Conservation (phyloP, 2,888 invertebrate species). For the Gymnocheta viridis region DNA sequence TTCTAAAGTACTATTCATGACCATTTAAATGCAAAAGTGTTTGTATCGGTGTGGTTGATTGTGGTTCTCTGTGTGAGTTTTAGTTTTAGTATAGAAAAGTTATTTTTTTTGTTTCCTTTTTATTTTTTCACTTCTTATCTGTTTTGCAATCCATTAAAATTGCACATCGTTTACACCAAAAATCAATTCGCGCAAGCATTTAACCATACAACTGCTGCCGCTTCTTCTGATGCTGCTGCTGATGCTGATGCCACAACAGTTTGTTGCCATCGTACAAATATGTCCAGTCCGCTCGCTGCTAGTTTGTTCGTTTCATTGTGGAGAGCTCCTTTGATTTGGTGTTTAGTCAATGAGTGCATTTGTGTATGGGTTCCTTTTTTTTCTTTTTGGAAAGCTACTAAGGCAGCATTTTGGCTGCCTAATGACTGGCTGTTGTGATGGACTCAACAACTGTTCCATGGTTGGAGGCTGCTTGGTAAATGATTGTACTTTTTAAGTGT, state of each 20-base stretch:
- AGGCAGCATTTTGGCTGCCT: constrained; percentile 62
- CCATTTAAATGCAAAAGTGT: constrained; percentile 26
- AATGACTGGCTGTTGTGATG: constrained; percentile 56
- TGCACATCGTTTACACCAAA: constrained; percentile 82
- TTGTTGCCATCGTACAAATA: constrained; percentile 9
- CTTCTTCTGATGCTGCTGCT: constrained; percentile 71
- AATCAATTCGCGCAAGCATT: constrained; percentile 82
- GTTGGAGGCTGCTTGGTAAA: constrained; percentile 46
- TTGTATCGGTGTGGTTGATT: constrained; percentile 3
- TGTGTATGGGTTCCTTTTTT: background rate
- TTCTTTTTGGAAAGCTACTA: constrained; percentile 59
- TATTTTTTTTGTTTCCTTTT: constrained; percentile 12
- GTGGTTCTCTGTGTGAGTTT: constrained; percentile 26
- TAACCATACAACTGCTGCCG: constrained; percentile 76
- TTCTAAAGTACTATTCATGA: constrained; percentile 35
- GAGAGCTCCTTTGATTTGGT: constrained; percentile 17
- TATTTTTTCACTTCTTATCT: constrained; percentile 76
- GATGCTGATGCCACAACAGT: constrained; percentile 30
- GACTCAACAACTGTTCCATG: constrained; percentile 50
- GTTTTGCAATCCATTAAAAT: constrained; percentile 82
- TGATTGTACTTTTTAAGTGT: constrained; percentile 20
- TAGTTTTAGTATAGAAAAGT: constrained; percentile 59
- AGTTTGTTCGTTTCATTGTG: constrained; percentile 13
- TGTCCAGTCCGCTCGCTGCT: constrained; percentile 7
- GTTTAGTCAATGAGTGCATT: background rate